Evolutionary conservation across 1,140 invertebrate species (phyloP), one percentile per base, ranked within the genome.

Genomic region (Notospermus geniculatus): DNA sequence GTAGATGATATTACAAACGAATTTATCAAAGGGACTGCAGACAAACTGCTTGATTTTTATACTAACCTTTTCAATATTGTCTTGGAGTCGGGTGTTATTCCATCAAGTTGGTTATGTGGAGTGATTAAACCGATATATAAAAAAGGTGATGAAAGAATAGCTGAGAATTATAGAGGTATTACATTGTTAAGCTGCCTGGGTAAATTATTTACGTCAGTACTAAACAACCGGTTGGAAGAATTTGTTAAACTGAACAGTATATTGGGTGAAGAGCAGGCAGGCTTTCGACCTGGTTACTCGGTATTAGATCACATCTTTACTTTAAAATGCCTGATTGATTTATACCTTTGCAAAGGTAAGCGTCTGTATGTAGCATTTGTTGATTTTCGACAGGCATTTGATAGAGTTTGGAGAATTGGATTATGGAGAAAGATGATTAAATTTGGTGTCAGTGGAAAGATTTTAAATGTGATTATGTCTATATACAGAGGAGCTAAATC

Each of bases 351-450:
- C 36, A 41, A 41, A 13, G 23, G 46, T 17, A 27, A 59, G 25
- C 7, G 59, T 15, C 17, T 62, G 0, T 65, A 54, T 52, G 59
- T 63, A n/a, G 54, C 41, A 23, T 70, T 70, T 59, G 29, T 70
- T 2, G 69, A 71, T 46, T 68, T 58, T 54, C 19, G 60, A 25
- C 64, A n/a, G n/a, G n/a, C n/a, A n/a, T n/a, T n/a, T n/a, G n/a
- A n/a, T n/a, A n/a, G n/a, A n/a, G n/a, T n/a, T 1, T 50, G 53
- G 32, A 46, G 60, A 28, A 28, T 9, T 1, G 30, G 43, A 0
- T 19, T 68, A 13, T 66, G 63, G 63, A 36, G 30, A 2, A 63
- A 64, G 41, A 22, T 67, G n/a, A 43, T 55, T 32, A 1, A 45
- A 19, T 60, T 36, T 46, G 56, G 58, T 22, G 62, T 70, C n/a